Base-by-base conservation (phyloP, 1,140 invertebrate genomes). In the Cecropterus lyciades region DNA sequence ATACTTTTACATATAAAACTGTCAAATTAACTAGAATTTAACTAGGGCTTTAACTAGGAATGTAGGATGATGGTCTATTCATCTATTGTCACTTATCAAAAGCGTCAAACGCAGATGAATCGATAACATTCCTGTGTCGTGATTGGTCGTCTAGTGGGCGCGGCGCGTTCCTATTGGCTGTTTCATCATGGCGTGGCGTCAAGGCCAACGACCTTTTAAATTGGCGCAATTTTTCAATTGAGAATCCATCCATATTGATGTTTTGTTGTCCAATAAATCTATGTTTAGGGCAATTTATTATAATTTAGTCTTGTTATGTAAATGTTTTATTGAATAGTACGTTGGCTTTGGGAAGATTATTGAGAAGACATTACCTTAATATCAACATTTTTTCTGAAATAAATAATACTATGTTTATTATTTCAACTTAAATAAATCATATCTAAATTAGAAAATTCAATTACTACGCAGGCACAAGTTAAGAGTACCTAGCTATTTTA, bases 181-280 rank as follows among this genome's bases (percentile, higher is more conserved):
- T n/a, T 42, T 30, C 33, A 42, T 59, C 51, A 56, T 67, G 46
- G 60, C 74, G 62, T 73, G 73, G 80, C 77, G 79, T 79, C 73
- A 84, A 85, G 79, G 85, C 63, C 75, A 79, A 70, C 67, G 79
- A 84, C 81, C 84, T 85, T 70, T 82, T 43, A 70, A 76, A 85
- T 87, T 81, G 81, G 72, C 70, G 78, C 77, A 81, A 84, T 87
- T 87, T 87, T 85, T 85, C 82, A 85, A 87, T 84, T 87, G 80
- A 82, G 75, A 82, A 76, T 68, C 67, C 73, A 80, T 78, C 63
- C 60, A 49, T 70, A 60, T 73, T 70, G 73, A 73, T 72, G 70
- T 73, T 76, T 77, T 77, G 67, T 71, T 68, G 42, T 67, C 27
- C 27, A 70, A 70, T 73, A 70, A 70, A 70, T 67, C 64, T 71